Evolutionary conservation across 1,140 invertebrate species (phyloP).

Genomic region (Agrypnia vestita): DNA sequence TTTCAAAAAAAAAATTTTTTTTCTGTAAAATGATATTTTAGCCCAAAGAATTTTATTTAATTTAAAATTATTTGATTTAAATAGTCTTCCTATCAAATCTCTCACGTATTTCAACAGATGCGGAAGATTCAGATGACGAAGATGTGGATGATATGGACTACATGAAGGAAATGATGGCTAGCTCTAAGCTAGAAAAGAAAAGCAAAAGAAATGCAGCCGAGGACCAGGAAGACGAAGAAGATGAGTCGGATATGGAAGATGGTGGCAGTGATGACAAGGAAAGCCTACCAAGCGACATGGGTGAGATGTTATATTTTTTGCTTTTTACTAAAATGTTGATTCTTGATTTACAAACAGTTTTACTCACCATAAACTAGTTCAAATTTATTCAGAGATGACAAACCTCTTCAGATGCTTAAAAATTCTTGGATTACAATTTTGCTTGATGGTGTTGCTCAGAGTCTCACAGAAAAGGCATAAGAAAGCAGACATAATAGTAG

Average conservation of each 20-base stretch:
- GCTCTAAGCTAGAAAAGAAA: constrained; percentile 62
- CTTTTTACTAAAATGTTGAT: background rate
- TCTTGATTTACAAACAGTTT: background rate
- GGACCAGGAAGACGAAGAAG: constrained; percentile 63
- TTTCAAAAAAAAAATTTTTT: too few relatives aligned
- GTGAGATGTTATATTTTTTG: constrained; percentile 9
- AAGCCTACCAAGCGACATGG: constrained; percentile 61
- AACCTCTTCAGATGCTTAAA: too few relatives aligned
- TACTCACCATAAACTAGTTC: background rate
- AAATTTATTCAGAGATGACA: too few relatives aligned
- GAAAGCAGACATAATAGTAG: too few relatives aligned
- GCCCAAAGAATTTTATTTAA: too few relatives aligned
- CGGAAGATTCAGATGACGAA: constrained; percentile 19
- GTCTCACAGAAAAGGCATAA: background rate
- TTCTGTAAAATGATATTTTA: too few relatives aligned
- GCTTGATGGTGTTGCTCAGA: too few relatives aligned
- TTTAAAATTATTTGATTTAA: constrained; percentile 58
- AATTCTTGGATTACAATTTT: too few relatives aligned
- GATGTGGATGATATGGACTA: constrained; percentile 74
- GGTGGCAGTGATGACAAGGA: constrained; percentile 62
- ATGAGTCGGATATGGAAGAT: constrained; percentile 63
- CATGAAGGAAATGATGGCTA: constrained; percentile 71
- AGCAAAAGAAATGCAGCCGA: constrained; percentile 64
- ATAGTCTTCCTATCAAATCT: constrained; percentile 5
- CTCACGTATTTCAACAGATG: background rate